phyloP scores from a whole-genome alignment of 2,113 vertebrate genomes.

The Zonotrichia leucophrys region DNA sequence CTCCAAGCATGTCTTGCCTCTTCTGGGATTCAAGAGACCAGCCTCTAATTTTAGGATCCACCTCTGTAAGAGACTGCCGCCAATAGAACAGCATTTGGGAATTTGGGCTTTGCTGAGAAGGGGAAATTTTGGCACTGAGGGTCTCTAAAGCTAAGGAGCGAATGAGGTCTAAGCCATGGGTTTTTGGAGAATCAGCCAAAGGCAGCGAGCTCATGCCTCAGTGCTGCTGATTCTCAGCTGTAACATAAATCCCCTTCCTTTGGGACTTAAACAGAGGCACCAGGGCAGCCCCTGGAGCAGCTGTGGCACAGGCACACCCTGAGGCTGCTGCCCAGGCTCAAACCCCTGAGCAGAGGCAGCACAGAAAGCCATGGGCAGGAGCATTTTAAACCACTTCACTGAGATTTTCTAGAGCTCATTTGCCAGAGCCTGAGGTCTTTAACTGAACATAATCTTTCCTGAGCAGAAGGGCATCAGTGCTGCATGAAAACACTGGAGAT shows the following conservation, averaged over 20 bases:
- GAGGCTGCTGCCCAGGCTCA: neutral
- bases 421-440: neutral
- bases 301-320: neutral
- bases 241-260: neutral
- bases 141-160: neutral
- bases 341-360: neutral
- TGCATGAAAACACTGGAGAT: neutral
- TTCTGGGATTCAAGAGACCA: neutral
- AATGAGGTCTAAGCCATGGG: neutral
- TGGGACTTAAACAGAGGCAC: neutral
- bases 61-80: neutral
- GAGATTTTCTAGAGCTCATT: neutral
- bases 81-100: neutral
- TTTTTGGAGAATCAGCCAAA: neutral
- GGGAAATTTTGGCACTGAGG: neutral
- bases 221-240: neutral
- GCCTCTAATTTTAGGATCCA: neutral
- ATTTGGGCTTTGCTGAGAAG: neutral
- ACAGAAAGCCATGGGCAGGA: neutral
- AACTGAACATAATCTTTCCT: neutral
- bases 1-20: neutral
- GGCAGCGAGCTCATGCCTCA: fast-evolving
- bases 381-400: neutral
- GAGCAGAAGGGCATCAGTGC: neutral
- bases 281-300: neutral